Evolutionary conservation across 2,888 invertebrate species (phyloP), one percentile per base, ranked within the genome.

Genomic region (Drosophila fulvimacula): DNA sequence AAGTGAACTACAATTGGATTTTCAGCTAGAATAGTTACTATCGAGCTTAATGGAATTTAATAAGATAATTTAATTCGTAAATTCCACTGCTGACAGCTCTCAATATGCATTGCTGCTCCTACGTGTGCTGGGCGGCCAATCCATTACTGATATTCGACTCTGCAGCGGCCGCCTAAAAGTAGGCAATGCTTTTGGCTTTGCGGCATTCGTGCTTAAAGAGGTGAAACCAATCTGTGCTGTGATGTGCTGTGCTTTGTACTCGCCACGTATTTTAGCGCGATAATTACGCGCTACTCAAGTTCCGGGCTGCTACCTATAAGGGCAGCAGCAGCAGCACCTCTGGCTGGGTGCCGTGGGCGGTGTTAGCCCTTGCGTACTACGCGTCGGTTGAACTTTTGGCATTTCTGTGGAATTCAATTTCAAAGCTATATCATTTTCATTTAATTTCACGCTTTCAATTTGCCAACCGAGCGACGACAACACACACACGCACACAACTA

Each of bases 381-480:
- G 68, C 51, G 66, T 56, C 46, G 59, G 48, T 44, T 64, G 67
- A 84, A 87, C 76, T 87, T 87, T 82, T 21, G 85, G 85, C 85
- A 88, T 88, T 84, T 82, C 79, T 84, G 61, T 72, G 88, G 85
- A 88, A 88, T 83, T 88, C 73, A 82, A 83, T 83, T 83, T 88
- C 82, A 88, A 88, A 88, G 88, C 88, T 74, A 82, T 88, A 88
- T 85, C 82, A 83, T 82, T 88, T 83, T 88, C 85, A 88, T 82
- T 83, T 83, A 88, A 85, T 83, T 88, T 83, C 74, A 82, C 82
- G 82, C 82, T 85, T 88, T 88, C 79, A 88, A 85, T 85, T 85
- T 88, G 70, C 73, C 78, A 79, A 67, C 76, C 76, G 65, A 69
- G 57, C 55, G 42, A 59, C 66, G 38, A 51, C 52, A 49, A 39